Evolutionary conservation across 1,140 invertebrate genomes (phyloP), one percentile per base, ranked within the genome.

Genomic region (Zelostemma sp.): DNA sequence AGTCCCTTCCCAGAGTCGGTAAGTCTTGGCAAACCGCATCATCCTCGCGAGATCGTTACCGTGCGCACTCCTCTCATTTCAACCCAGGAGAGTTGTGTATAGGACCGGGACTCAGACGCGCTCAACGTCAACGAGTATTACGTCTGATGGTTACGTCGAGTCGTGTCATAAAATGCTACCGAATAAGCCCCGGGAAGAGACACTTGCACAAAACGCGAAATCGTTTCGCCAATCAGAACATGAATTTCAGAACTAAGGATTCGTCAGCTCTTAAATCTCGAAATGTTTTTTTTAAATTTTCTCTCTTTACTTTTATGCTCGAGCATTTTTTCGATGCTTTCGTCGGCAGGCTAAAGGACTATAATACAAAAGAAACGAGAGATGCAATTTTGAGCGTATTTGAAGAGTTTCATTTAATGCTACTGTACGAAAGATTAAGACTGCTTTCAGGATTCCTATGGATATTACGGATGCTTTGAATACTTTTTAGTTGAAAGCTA

Each of bases 71-170:
- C 93, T 0, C 84, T 95, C 1, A 91, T 94, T 53, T 93, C 91
- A 45, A 92, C 93, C 76, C 93, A 94, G 79, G 93, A 95, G 78
- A 94, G 93, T 78, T 94, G 93, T 80, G 93, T 95, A 82, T 95
- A 93, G 84, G 84, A 81, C 50, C 72, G 82, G 76, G 81, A 86
- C 17, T 68, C 76, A 73, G 84, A 85, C 83, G 81, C 84, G 79
- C 82, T 85, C 68, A 81, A 83, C 77, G 76, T 86, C 77, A 85
- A 86, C 76, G 84, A 86, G 71, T 86, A 86, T 71, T 85, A 86
- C 77, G 84, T 86, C 72, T 86, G 80, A 85, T 78, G 74, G 67
- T 69, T 72, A 77, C 74, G 72, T 75, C 77, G 76, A 77, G n/a
- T n/a, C n/a, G n/a, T n/a, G n/a, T n/a, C n/a, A n/a, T n/a, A n/a